These are phyloP conservation scores for Seira sanloemensis DNA, from an alignment of 2,888 invertebrate genomes.

Conservation along the genomic window DNA sequence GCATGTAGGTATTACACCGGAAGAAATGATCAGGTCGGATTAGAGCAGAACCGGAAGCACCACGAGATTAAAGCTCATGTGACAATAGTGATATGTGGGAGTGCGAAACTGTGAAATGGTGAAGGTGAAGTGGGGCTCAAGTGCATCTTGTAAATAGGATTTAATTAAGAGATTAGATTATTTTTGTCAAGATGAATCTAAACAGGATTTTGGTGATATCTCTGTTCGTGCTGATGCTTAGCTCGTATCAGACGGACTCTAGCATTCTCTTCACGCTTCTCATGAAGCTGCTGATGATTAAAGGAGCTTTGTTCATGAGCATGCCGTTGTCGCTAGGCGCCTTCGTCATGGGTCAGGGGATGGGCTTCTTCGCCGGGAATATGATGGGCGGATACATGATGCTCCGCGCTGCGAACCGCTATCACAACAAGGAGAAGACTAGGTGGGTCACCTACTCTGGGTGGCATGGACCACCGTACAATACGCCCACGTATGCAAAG, in stretches of 20 bases:
- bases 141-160: neutral
- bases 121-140: neutral
- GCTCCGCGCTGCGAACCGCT: constrained; percentile 66
- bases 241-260: constrained; percentile 61
- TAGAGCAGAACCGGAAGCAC: neutral
- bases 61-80: neutral
- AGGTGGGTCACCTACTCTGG: constrained; percentile 49
- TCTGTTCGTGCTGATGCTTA: constrained; percentile 56
- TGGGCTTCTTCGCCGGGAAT: constrained; percentile 67
- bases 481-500: constrained; percentile 28
- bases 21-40: too few relatives aligned
- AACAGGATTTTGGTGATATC: constrained; percentile 51
- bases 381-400: constrained; percentile 69
- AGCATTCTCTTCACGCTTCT: constrained; percentile 56
- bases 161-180: neutral
- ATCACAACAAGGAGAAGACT: constrained; percentile 61
- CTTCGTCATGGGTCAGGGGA: constrained; percentile 66
- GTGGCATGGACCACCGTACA: constrained; percentile 28
- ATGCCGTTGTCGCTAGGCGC: constrained; percentile 63
- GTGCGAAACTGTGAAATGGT: neutral
- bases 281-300: constrained; percentile 60
- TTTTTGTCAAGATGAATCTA: constrained; percentile 63
- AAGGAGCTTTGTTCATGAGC: constrained; percentile 67
- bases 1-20: too few relatives aligned
- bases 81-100: neutral